Conservation (phyloP, 1,140 invertebrate genomes). For the Drosophila fuyamai region DNA sequence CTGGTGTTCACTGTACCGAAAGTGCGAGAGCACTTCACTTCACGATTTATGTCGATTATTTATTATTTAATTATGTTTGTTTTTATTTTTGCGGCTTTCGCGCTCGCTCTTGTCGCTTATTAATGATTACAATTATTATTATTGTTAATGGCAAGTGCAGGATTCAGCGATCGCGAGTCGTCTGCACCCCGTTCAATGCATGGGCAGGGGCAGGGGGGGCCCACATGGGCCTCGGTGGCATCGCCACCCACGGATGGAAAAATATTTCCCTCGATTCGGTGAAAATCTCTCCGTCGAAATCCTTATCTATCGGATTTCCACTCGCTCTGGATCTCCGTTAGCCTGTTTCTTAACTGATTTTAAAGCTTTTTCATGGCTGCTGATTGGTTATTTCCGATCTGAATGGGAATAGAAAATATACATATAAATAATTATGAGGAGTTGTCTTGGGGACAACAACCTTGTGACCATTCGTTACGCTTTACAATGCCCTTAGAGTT, state of each 20-base stretch:
- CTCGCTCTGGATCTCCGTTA: background rate
- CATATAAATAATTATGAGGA: slow-evolving; percentile 15
- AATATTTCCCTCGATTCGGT: slow-evolving; percentile 1
- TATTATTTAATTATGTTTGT: slow-evolving; percentile 36
- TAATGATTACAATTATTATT: slow-evolving; percentile 40
- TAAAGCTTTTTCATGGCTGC: slow-evolving; percentile 28
- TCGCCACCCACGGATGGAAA: slow-evolving; percentile 20
- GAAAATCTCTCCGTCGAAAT: slow-evolving; percentile 14
- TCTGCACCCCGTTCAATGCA: slow-evolving; percentile 28
- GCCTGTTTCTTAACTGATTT: background rate
- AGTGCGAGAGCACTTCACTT: slow-evolving; percentile 33
- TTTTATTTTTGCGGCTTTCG: background rate
- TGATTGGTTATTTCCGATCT: slow-evolving; percentile 9
- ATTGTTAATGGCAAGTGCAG: slow-evolving; percentile 54
- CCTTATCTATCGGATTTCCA: slow-evolving; percentile 15
- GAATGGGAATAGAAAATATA: slow-evolving; percentile 17
- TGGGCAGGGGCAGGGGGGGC: slow-evolving; percentile 34
- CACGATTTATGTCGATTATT: slow-evolving; percentile 47
- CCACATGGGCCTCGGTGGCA: slow-evolving; percentile 45
- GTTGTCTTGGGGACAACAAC: slow-evolving; percentile 37
- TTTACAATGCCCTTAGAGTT: slow-evolving; percentile 4
- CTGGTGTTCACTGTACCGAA: slow-evolving; percentile 25
- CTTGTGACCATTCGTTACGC: slow-evolving; percentile 46
- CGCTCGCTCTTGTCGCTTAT: slow-evolving; percentile 5
- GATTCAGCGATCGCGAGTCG: slow-evolving; percentile 6